Evolutionary conservation across 2,113 vertebrate genomes (phyloP).

Genomic region (Prochilodus magdalenae): DNA sequence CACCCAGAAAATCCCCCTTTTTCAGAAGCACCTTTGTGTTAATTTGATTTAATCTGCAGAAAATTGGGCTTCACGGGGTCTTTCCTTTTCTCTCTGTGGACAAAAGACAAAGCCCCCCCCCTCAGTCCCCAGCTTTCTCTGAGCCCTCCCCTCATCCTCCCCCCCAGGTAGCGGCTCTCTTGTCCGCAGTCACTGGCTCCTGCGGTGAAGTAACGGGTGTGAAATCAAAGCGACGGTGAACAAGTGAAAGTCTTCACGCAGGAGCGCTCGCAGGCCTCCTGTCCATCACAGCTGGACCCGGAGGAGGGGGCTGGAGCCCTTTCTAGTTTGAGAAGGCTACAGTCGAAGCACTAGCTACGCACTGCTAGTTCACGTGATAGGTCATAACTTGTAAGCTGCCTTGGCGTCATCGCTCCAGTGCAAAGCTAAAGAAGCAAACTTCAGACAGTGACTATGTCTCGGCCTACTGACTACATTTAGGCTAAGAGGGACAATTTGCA

Average conservation of each 20-base stretch:
- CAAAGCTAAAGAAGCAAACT: background rate
- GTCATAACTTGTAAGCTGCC: background rate
- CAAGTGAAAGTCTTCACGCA: slow-evolving; percentile 69
- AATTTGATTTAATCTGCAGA: slow-evolving; percentile 77
- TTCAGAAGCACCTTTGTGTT: slow-evolving; percentile 64
- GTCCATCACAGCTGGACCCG: slow-evolving; percentile 48
- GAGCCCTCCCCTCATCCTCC: slow-evolving; percentile 62
- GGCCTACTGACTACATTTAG: background rate
- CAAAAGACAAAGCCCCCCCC: slow-evolving; percentile 57
- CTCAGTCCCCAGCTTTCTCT: slow-evolving; percentile 26
- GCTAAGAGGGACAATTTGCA: background rate
- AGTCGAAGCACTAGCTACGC: background rate
- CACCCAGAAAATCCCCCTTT: slow-evolving; percentile 58
- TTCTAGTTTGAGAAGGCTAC: slow-evolving; percentile 2
- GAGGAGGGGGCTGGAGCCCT: slow-evolving; percentile 47
- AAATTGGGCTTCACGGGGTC: slow-evolving; percentile 65
- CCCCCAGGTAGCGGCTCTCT: slow-evolving; percentile 69
- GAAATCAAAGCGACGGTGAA: slow-evolving; percentile 72
- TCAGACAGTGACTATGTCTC: background rate
- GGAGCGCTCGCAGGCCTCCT: slow-evolving; percentile 66
- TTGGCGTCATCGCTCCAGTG: background rate
- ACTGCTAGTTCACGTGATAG: background rate
- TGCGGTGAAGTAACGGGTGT: slow-evolving; percentile 62
- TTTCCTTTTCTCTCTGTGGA: slow-evolving; percentile 51
- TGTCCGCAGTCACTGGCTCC: slow-evolving; percentile 55